Evolutionary conservation across 1,140 invertebrate species (phyloP), one percentile per base, ranked within the genome.

Genomic region (Tachypleus tridentatus): DNA sequence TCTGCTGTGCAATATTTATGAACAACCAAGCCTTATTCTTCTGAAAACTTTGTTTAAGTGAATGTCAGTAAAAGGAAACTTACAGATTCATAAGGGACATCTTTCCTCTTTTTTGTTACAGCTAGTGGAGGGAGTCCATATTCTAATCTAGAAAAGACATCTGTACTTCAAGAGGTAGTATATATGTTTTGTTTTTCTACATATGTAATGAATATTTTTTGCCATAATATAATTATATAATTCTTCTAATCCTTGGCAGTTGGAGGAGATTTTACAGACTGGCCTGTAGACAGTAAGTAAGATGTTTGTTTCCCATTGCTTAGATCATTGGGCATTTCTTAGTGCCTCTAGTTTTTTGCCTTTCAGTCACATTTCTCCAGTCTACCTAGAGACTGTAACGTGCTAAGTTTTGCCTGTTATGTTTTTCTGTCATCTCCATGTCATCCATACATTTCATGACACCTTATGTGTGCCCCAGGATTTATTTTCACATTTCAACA

Each of bases 81-180:
- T n/a, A n/a, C n/a, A n/a, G n/a, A n/a, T n/a, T n/a, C n/a, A n/a
- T n/a, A n/a, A n/a, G n/a, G n/a, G n/a, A n/a, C n/a, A n/a, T n/a
- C n/a, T 58, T n/a, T 58, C 59, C 57, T 66, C 64, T 67, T 60
- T 51, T 64, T 60, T 67, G 64, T 65, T 67, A 70, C 74, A 77
- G 67, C 72, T 80, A 84, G 84, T 67, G 85, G 86, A 53, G 87
- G 86, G 3, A 95, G 95, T 79, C 90, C 89, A n/a, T 98, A 92
- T 77, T 85, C 87, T 74, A 93, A 93, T 74, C 77, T 98, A 67
- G 95, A 98, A 73, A 98, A 98, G 77, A 98, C 92, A 0, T 87
- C 90, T 8, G 93, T 98, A 60, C 81, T 99, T 6, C 97, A 98
- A 80, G 96, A 99, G 73, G 81, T 81, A 72, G 71, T 69, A 49